Base-by-base conservation (phyloP, 2,888 invertebrate genomes). In the Periphyllus acericola region DNA sequence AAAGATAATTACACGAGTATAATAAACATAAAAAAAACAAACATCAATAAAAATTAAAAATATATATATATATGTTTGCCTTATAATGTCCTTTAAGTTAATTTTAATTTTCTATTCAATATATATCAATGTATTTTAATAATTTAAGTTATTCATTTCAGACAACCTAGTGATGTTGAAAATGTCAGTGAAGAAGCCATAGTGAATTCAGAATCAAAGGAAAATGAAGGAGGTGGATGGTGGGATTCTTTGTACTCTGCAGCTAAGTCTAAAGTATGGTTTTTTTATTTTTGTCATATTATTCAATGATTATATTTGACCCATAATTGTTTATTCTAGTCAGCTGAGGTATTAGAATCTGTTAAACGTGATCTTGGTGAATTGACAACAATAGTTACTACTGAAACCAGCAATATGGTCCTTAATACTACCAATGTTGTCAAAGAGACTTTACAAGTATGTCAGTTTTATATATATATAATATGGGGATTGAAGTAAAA, bases 291-390 rank as follows among this genome's bases (percentile, higher is more conserved):
- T 46, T 52, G 25, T 46, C 3, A 4, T 17, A 55, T 6, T 34
- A 21, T 60, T 76, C 66, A 78, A 46, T 60, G 3, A 32, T 32
- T 21, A 11, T 71, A 46, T 79, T 79, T 36, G 79, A 55, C 5
- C 34, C 40, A 52, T 66, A 46, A 68, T 46, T 36, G n/a, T 19
- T 3, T 89, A 89, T 91, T 92, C 1, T 92, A 95, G 95, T 95
- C 95, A 81, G 94, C 94, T 1, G 95, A 95, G 91, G 95, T 95
- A 4, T 93, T 95, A 90, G 95, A 95, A 89, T 95, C 95, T 93
- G 95, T 96, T 89, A 95, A 95, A 91, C 94, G 95, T 90, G 96
- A 96, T 91, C 92, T 96, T 90, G 95, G 94, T 90, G 96, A 96
- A 91, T 94, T 96, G 90, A 94, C 95, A 25, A 93, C 93, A 83